phyloP scores from a whole-genome alignment of 1,140 invertebrate genomes.

The Drosophila busckii region DNA sequence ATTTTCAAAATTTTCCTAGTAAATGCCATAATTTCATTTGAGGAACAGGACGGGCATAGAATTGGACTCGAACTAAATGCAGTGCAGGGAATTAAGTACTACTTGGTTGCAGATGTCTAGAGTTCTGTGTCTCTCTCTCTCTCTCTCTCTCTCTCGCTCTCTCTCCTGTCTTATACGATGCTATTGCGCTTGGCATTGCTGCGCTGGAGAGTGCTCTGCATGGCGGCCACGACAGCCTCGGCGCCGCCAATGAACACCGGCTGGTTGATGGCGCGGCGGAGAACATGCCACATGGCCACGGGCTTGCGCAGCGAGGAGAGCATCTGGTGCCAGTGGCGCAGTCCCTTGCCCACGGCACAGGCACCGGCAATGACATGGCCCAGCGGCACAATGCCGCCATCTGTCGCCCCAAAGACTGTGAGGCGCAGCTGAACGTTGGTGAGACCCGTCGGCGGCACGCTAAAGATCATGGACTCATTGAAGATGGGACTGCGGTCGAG shows the following conservation, averaged over 20 bases:
- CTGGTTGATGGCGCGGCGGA: conserved; percentile 80
- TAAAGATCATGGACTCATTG: conserved; percentile 90
- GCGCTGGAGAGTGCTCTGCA: conserved; percentile 63
- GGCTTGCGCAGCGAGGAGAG: conserved; percentile 88
- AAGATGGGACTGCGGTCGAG: conserved; percentile 87
- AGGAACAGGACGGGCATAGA: background rate
- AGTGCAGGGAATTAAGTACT: too few species aligned
- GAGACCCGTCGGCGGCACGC: conserved; percentile 83
- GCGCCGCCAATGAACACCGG: conserved; percentile 68
- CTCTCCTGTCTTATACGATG: conserved; percentile 42
- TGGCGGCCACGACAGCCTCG: conserved; percentile 68
- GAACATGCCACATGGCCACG: conserved; percentile 90
- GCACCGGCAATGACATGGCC: conserved; percentile 87
- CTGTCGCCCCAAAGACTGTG: conserved; percentile 84
- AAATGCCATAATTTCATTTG: conserved; percentile 40
- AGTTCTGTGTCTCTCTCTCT: too few species aligned
- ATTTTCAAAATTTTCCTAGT: too few species aligned
- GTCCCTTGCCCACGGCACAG: conserved; percentile 84
- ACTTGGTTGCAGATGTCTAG: too few species aligned
- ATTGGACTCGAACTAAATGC: conserved; percentile 8
- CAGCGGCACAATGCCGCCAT: conserved; percentile 81
- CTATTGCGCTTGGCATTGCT: conserved; percentile 67
- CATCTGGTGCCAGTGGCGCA: conserved; percentile 92
- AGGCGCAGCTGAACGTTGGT: conserved; percentile 86
- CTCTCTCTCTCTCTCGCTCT: too few species aligned